Evolutionary conservation across 2,113 vertebrate genomes (phyloP).

Genomic region (Struthio camelus): DNA sequence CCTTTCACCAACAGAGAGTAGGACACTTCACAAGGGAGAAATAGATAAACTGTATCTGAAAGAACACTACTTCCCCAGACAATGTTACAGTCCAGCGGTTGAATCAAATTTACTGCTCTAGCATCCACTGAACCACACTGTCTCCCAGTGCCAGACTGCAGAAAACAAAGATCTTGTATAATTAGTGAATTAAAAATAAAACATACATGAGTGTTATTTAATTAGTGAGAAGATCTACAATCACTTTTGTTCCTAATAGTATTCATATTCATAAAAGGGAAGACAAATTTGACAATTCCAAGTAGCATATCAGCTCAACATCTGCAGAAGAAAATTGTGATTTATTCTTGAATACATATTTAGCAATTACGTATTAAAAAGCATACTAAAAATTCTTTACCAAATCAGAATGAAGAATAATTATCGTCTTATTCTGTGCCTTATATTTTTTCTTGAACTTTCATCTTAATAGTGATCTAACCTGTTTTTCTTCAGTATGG

Average conservation of each 20-base stretch:
- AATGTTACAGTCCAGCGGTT: not conserved
- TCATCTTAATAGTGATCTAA: not conserved
- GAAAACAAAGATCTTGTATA: not conserved
- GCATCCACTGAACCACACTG: not conserved
- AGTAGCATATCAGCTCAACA: not conserved
- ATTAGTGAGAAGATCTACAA: not conserved
- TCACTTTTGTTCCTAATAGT: not conserved
- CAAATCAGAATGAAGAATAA: not conserved
- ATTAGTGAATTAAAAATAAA: not conserved
- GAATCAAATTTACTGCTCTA: not conserved
- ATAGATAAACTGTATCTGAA: not conserved
- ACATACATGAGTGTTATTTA: not conserved
- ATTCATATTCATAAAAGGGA: not conserved
- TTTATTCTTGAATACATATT: not conserved
- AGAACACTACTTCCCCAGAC: not conserved
- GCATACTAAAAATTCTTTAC: not conserved
- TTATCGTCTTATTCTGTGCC: not conserved
- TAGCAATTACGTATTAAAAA: not conserved
- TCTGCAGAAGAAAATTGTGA: not conserved
- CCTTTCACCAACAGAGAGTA: not conserved
- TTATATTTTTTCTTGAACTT: not conserved
- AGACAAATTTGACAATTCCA: not conserved
- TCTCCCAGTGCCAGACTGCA: not conserved
- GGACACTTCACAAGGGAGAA: not conserved
- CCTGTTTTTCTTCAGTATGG: not conserved